Conservation (phyloP, 2,888 invertebrate species). For the Metalampra italica region DNA sequence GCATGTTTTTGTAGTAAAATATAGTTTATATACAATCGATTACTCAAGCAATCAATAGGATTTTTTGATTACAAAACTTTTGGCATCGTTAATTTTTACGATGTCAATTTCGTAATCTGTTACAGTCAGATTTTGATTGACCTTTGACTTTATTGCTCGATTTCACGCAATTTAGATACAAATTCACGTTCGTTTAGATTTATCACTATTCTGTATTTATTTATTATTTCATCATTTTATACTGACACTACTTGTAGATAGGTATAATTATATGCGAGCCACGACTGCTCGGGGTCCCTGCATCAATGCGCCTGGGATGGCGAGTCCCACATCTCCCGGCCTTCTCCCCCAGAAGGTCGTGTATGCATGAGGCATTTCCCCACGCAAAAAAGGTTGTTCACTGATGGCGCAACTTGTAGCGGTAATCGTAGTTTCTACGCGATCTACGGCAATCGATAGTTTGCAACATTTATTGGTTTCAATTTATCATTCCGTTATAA, state of each 20-base stretch:
- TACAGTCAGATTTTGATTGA: not conserved
- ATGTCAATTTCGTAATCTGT: constrained; percentile 1
- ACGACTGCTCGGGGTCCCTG: too few species aligned
- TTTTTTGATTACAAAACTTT: constrained; percentile 3
- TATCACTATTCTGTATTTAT: not conserved
- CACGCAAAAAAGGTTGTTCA: too few species aligned
- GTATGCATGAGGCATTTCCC: too few species aligned
- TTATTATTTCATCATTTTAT: too few species aligned
- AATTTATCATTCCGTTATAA: constrained; percentile 1
- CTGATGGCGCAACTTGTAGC: too few species aligned
- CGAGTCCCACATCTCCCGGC: too few species aligned
- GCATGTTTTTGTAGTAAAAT: not conserved
- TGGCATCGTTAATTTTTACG: constrained; percentile 2
- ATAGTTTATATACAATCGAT: not conserved
- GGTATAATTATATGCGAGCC: too few species aligned
- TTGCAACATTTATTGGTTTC: not conserved
- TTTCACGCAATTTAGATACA: constrained; percentile 1
- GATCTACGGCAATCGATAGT: not conserved
- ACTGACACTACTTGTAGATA: too few species aligned
- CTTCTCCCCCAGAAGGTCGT: too few species aligned
- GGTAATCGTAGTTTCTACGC: not conserved
- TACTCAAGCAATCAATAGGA: not conserved
- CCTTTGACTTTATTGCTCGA: constrained; percentile 3
- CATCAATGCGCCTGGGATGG: too few species aligned
- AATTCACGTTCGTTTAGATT: not conserved